Evolutionary conservation across 37 sponge, comb jelly and placozoan species (phyloP).

Genomic region (Oopsacas minuta): DNA sequence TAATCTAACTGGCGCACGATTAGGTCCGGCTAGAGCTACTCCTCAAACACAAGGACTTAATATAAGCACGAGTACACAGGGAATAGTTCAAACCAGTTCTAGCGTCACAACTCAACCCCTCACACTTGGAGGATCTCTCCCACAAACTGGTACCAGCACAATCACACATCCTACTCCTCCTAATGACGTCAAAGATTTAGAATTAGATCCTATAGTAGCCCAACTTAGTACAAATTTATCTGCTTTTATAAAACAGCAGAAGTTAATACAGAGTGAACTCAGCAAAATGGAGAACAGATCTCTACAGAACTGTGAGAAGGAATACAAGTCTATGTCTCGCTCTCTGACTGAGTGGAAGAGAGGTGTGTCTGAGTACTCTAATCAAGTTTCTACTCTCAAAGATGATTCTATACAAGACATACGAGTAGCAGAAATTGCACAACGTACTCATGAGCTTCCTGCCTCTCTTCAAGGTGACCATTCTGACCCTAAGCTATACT

Average conservation of each 20-base stretch:
- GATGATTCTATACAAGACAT: not conserved
- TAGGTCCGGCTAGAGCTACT: not conserved
- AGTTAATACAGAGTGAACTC: not conserved
- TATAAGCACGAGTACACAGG: not conserved
- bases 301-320: not conserved
- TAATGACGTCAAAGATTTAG: not conserved
- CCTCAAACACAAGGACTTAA: not conserved
- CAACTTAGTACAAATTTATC: not conserved
- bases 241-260: not conserved
- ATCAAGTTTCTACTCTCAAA: not conserved
- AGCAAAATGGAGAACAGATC: not conserved
- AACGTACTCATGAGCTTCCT: not conserved
- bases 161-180: not conserved
- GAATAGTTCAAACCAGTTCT: not conserved
- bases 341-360: constrained; percentile 3
- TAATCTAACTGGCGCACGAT: not conserved
- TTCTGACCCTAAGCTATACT: not conserved
- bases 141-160: not conserved
- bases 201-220: not conserved
- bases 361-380: constrained; percentile 2
- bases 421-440: not conserved
- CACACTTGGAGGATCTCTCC: not conserved
- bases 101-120: not conserved
- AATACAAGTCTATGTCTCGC: not conserved
- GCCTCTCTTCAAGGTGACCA: not conserved